phyloP scores from a whole-genome alignment of 2,888 invertebrate genomes.

The Phorcus lineatus region DNA sequence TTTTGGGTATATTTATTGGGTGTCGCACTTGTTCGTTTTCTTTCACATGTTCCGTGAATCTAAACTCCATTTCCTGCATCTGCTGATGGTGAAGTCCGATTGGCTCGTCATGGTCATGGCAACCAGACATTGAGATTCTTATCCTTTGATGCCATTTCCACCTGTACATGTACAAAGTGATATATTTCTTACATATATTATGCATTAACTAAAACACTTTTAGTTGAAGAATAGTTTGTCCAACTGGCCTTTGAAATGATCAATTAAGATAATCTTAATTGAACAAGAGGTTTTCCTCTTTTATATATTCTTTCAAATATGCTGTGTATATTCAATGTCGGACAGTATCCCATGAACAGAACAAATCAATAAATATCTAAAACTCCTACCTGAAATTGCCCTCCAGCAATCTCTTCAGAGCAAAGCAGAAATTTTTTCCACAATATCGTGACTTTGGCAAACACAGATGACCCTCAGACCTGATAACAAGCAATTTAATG shows the following conservation, averaged over 20 bases:
- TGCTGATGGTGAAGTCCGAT: constrained; percentile 85
- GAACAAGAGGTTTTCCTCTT: no score
- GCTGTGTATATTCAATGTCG: no score
- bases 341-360: no score
- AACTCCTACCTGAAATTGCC: constrained; percentile 79
- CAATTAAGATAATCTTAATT: no score
- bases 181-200: no score
- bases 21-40: constrained; percentile 54
- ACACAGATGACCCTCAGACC: constrained; percentile 95
- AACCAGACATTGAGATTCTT: constrained; percentile 88
- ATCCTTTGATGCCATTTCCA: constrained; percentile 94
- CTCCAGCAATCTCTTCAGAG: constrained; percentile 84
- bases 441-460: constrained; percentile 89
- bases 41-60: constrained; percentile 75
- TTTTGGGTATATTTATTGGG: constrained; percentile 39
- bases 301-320: no score
- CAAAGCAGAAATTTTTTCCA: constrained; percentile 82
- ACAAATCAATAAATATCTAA: not conserved
- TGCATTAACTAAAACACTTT: no score
- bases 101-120: constrained; percentile 80
- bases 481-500: constrained; percentile 57
- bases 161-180: constrained; percentile 70
- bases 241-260: no score
- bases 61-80: constrained; percentile 78
- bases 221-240: no score